A percentile compares a stretch with the other conserved stretches of the same genome.
Evolutionary conservation across 2,113 vertebrate species (phyloP).

Genomic region (Salvelinus alpinus): DNA sequence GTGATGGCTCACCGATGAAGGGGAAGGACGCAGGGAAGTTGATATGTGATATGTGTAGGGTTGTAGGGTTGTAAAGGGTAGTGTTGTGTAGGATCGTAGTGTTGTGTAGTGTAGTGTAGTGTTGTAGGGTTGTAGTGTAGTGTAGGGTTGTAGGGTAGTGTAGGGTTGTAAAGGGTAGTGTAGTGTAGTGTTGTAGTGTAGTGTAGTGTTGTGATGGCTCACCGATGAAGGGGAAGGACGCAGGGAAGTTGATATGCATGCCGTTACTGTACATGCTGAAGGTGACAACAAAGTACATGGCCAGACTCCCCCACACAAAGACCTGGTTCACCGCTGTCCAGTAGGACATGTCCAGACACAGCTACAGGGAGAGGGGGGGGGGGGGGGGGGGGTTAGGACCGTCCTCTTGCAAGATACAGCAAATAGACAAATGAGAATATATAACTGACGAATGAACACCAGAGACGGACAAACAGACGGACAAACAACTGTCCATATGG

Average conservation of each 20-base stretch:
- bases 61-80: no score
- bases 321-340: slow-evolving; percentile 93
- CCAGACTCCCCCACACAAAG: slow-evolving; percentile 91
- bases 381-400: no score
- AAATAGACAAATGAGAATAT: background rate
- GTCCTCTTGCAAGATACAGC: background rate
- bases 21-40: no score
- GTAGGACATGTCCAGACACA: slow-evolving; percentile 87
- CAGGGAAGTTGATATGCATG: slow-evolving; percentile 79
- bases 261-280: slow-evolving; percentile 91
- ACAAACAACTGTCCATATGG: background rate
- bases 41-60: no score
- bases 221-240: slow-evolving; percentile 88
- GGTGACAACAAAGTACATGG: slow-evolving; percentile 87
- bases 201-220: slow-evolving; percentile 49
- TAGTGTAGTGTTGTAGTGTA: background rate
- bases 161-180: no score
- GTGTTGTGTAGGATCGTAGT: no score
- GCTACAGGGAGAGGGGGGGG: slow-evolving; percentile 57
- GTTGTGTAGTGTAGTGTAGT: no score
- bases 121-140: no score
- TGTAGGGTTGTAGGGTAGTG: no score
- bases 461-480: background rate
- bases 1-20: no score
- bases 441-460: background rate